Percentiles rank a stretch among this genome's conserved stretches.
These are phyloP conservation scores for Catotricha subobsoleta DNA, from an alignment of 2,888 invertebrate genomes.

Conservation along the genomic window DNA sequence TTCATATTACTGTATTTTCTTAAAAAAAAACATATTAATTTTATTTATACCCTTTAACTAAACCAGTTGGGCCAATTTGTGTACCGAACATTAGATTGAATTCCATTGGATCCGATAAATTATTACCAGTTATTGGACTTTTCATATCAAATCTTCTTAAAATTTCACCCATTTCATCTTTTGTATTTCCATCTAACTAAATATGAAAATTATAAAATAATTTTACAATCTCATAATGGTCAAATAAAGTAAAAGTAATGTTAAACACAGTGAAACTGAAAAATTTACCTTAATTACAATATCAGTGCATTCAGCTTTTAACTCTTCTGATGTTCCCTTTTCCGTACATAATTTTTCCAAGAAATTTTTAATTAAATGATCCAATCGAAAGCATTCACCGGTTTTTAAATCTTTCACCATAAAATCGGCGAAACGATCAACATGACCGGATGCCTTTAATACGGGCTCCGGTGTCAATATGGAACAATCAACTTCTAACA, in stretches of 20 bases:
- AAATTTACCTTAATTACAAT: conserved; percentile 42
- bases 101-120: conserved; percentile 86
- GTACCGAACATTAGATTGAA: conserved; percentile 99
- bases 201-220: conserved; percentile 22
- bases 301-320: conserved; percentile 56
- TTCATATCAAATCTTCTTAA: conserved; percentile 80
- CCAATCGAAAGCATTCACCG: conserved; percentile 94
- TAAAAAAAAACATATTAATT: conserved; percentile 3
- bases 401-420: conserved; percentile 96
- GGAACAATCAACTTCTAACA: conserved; percentile 97
- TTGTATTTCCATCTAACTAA: conserved; percentile 62
- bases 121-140: conserved; percentile 88
- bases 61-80: conserved; percentile 91
- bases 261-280: not conserved
- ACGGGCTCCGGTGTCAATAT: conserved; percentile 95
- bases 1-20: not conserved
- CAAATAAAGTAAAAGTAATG: not conserved
- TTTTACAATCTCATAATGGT: not conserved
- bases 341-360: conserved; percentile 71
- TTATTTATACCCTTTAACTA: conserved; percentile 56
- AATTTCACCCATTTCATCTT: conserved; percentile 73
- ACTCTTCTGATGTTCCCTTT: conserved; percentile 56
- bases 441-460: conserved; percentile 95
- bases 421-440: conserved; percentile 94
- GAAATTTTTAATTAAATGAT: conserved; percentile 92